A percentile compares a stretch with the other conserved stretches of the same genome.
phyloP scores from a whole-genome alignment of 2,113 vertebrate genomes.

The Dasyprocta punctata region DNA sequence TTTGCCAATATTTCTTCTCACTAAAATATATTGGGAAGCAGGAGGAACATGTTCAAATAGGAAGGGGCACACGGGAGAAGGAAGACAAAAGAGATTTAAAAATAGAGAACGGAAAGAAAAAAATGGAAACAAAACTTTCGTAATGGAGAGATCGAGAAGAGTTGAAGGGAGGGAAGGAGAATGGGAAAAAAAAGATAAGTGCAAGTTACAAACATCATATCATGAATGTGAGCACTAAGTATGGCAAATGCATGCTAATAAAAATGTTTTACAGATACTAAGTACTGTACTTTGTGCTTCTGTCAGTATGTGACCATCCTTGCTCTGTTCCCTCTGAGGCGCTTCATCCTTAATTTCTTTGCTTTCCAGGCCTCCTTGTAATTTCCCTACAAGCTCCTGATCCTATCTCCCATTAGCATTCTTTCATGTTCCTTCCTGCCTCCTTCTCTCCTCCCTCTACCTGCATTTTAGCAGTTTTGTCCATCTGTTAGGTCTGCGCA shows the following conservation, averaged over 20 bases:
- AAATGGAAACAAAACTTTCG: neutral
- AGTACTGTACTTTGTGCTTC: neutral
- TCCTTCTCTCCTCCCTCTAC: accelerated
- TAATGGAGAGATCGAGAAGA: neutral
- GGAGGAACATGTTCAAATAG: neutral
- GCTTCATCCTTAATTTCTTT: neutral
- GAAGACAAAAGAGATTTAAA: neutral
- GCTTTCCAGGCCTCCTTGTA: neutral
- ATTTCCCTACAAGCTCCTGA: neutral
- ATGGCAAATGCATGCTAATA: neutral
- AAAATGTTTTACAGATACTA: neutral
- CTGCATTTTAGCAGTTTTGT: neutral
- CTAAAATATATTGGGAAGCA: neutral
- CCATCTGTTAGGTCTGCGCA: neutral
- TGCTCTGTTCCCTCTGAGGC: neutral
- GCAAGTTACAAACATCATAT: neutral
- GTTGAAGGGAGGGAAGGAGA: neutral
- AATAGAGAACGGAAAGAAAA: neutral
- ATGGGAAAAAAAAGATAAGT: neutral
- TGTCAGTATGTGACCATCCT: neutral
- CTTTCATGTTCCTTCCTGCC: neutral
- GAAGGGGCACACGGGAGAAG: neutral
- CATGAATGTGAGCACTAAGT: neutral
- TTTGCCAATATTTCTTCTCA: neutral
- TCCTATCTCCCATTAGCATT: neutral